These are phyloP conservation scores for Dendroctonus valens DNA, from an alignment of 1,140 invertebrate genomes.

Conservation along the genomic window DNA sequence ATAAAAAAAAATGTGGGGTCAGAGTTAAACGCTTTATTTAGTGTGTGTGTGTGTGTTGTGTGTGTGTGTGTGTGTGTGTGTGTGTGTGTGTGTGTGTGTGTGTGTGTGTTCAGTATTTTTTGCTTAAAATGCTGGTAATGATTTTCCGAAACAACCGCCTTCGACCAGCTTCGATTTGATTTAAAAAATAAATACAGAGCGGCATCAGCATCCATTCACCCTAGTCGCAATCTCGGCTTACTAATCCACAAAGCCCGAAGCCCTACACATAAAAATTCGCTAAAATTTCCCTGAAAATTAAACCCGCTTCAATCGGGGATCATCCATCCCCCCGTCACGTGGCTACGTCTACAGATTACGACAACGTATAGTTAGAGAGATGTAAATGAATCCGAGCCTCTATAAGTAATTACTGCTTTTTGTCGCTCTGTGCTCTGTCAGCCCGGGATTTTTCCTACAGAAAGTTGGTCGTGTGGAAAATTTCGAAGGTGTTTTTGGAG, in stretches of 20 bases:
- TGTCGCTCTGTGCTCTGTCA: constrained; percentile 2
- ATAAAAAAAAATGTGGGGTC: too few species aligned
- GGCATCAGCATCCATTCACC: too few species aligned
- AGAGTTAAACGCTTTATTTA: too few species aligned
- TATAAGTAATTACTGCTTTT: constrained; percentile 21
- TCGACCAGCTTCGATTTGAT: too few species aligned
- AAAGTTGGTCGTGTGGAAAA: constrained; percentile 9
- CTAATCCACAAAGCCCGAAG: constrained; percentile 46
- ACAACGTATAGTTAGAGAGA: constrained; percentile 8
- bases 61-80: too few species aligned
- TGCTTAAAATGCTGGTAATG: too few species aligned
- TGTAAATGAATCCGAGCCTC: constrained; percentile 17
- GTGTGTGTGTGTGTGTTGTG: too few species aligned
- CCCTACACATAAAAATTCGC: constrained; percentile 45
- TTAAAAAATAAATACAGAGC: too few species aligned
- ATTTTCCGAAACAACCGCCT: too few species aligned
- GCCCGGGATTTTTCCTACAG: not conserved
- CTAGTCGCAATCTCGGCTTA: constrained; percentile 11
- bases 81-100: too few species aligned
- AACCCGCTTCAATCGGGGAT: constrained; percentile 41
- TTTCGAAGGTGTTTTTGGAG: constrained; percentile 9
- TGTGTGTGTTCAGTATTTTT: too few species aligned
- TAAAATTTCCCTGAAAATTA: constrained; percentile 50
- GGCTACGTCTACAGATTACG: constrained; percentile 11
- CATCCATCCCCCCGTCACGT: not conserved